Conservation (phyloP, 2,797 vertebrate species). For the Phalloptychus januarius region DNA sequence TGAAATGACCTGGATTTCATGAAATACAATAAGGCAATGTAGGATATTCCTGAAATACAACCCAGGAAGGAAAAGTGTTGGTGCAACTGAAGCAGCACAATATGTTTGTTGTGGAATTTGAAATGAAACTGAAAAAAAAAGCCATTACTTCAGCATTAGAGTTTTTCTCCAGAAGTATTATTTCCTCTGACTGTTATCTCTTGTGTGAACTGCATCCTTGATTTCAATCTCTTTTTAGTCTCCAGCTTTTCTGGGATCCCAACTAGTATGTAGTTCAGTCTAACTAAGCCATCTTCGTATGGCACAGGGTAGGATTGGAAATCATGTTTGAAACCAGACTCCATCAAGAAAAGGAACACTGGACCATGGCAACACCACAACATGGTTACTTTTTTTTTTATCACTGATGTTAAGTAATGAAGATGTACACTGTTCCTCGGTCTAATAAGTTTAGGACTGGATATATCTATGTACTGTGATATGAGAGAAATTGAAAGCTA, state of each 20-base stretch:
- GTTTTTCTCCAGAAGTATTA: neutral
- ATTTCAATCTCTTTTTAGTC: neutral
- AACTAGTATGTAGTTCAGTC: neutral
- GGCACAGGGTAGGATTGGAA: neutral
- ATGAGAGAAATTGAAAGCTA: neutral
- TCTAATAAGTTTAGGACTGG: neutral
- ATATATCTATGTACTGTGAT: neutral
- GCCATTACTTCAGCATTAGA: neutral
- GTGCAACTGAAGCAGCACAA: neutral
- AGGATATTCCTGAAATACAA: conserved; percentile 15
- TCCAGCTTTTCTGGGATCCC: neutral
- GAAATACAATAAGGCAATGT: conserved; percentile 19
- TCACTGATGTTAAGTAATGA: neutral
- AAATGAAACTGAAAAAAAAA: neutral
- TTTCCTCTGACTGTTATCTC: neutral
- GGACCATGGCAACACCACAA: neutral
- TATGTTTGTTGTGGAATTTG: neutral
- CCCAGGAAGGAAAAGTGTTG: conserved; percentile 1
- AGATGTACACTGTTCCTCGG: neutral
- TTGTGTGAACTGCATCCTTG: neutral
- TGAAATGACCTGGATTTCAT: conserved; percentile 37
- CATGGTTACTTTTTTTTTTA: neutral
- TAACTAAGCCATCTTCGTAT: neutral
- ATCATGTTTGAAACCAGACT: neutral
- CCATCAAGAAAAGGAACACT: neutral